Evolutionary conservation across 2,888 invertebrate genomes (phyloP).

Genomic region (Andrena camellia): DNA sequence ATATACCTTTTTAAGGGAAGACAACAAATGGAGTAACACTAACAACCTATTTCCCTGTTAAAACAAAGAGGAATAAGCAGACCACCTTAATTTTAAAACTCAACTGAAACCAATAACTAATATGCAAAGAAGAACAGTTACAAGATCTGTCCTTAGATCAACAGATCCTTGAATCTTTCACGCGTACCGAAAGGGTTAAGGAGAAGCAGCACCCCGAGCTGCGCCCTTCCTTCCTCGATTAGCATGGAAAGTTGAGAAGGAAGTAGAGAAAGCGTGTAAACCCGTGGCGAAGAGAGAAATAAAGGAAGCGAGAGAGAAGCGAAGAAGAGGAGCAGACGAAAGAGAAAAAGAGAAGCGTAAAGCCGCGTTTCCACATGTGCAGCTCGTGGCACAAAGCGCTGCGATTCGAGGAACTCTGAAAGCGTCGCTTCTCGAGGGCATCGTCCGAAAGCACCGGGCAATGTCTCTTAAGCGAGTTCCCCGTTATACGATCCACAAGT

Average conservation of each 20-base stretch:
- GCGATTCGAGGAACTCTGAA: background rate
- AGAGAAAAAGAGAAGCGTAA: constrained; percentile 19
- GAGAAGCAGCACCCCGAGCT: background rate
- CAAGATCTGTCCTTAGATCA: too few relatives aligned
- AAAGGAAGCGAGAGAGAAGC: constrained; percentile 37
- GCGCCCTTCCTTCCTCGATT: background rate
- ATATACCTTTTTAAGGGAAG: background rate
- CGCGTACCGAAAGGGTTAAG: constrained; percentile 16
- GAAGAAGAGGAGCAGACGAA: constrained; percentile 31
- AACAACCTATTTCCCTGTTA: background rate
- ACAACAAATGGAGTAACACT: too few relatives aligned
- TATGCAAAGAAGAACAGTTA: too few relatives aligned
- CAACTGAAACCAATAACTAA: too few relatives aligned
- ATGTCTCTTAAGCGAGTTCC: background rate
- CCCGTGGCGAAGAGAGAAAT: constrained; percentile 9
- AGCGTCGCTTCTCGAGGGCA: too few relatives aligned
- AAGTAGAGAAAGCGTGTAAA: background rate
- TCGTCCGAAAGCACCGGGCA: background rate
- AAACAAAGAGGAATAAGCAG: background rate
- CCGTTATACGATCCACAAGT: background rate
- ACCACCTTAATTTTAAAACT: too few relatives aligned
- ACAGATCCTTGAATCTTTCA: background rate
- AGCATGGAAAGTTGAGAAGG: background rate
- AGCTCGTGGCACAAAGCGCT: background rate
- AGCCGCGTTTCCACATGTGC: background rate